A percentile compares a stretch with the other conserved stretches of the same genome.
Evolutionary conservation across 2,797 vertebrate species (phyloP).

Genomic region (Enteromius afrohamiltoni): DNA sequence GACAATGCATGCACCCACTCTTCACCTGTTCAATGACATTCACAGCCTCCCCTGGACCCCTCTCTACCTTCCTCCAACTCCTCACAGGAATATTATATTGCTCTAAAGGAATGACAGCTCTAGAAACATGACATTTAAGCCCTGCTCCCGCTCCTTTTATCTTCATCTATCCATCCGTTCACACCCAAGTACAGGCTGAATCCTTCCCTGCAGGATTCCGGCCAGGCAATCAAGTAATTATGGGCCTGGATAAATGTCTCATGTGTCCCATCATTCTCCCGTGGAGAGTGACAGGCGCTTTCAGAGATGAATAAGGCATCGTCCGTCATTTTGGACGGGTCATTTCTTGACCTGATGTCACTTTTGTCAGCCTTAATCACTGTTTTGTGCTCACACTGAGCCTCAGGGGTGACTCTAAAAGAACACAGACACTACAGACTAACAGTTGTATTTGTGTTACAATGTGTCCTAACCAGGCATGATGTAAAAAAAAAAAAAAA

Average conservation of each 20-base stretch:
- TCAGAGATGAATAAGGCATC: slow-evolving; percentile 39
- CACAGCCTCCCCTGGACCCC: slow-evolving; percentile 25
- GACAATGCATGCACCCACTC: slow-evolving; percentile 21
- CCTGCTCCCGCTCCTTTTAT: slow-evolving; percentile 25
- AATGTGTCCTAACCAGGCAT: not conserved
- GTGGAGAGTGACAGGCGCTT: slow-evolving; percentile 44
- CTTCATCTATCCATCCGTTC: slow-evolving; percentile 31
- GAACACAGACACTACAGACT: not conserved
- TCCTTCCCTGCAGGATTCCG: slow-evolving; percentile 28
- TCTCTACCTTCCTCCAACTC: slow-evolving; percentile 25
- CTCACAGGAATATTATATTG: slow-evolving; percentile 30
- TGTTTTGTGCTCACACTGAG: slow-evolving; percentile 6
- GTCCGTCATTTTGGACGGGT: not conserved
- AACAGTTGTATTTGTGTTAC: not conserved
- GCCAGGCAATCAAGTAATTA: slow-evolving; percentile 53
- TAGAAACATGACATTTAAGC: slow-evolving; percentile 58
- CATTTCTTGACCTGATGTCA: slow-evolving; percentile 48
- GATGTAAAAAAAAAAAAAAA: not conserved
- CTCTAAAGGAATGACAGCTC: slow-evolving; percentile 38
- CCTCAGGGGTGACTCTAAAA: not conserved
- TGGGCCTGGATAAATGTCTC: slow-evolving; percentile 48
- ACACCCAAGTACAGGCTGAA: slow-evolving; percentile 10
- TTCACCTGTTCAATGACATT: slow-evolving; percentile 52
- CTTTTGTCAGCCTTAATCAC: slow-evolving; percentile 28
- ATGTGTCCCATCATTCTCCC: slow-evolving; percentile 21